These are phyloP conservation scores for Esperia sulphurella DNA, from an alignment of 2,888 invertebrate species.

Conservation along the genomic window DNA sequence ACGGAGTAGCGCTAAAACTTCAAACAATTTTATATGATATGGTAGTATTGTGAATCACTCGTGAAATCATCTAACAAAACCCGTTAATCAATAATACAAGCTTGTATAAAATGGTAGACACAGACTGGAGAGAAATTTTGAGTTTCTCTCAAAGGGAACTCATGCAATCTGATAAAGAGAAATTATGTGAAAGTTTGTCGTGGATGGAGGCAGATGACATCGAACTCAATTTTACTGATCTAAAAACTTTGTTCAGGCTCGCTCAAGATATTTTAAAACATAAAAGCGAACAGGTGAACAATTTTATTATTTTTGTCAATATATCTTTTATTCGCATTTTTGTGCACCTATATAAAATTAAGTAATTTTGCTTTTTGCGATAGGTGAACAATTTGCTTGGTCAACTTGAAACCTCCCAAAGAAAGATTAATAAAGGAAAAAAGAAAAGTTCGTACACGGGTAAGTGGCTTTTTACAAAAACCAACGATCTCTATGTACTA, in stretches of 20 bases:
- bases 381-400: conserved; percentile 62
- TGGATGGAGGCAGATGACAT: conserved; percentile 81
- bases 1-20: not conserved
- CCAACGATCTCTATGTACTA: too few relatives aligned
- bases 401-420: conserved; percentile 44
- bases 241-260: conserved; percentile 78
- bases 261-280: conserved; percentile 84
- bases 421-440: conserved; percentile 48
- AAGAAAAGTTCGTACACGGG: conserved; percentile 24
- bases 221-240: conserved; percentile 74
- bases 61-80: not conserved
- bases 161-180: conserved; percentile 81
- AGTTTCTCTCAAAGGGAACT: conserved; percentile 76
- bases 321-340: not conserved
- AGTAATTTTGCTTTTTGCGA: not conserved
- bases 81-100: not conserved
- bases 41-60: not conserved
- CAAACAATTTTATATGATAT: not conserved
- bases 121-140: conserved; percentile 80
- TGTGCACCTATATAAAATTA: not conserved
- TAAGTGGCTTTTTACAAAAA: not conserved
- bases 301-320: not conserved
- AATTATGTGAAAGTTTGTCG: conserved; percentile 79
- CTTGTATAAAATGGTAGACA: conserved; percentile 52
- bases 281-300: conserved; percentile 83